These are phyloP conservation scores for Channa striata DNA, from an alignment of 2,797 vertebrate genomes.

Conservation along the genomic window DNA sequence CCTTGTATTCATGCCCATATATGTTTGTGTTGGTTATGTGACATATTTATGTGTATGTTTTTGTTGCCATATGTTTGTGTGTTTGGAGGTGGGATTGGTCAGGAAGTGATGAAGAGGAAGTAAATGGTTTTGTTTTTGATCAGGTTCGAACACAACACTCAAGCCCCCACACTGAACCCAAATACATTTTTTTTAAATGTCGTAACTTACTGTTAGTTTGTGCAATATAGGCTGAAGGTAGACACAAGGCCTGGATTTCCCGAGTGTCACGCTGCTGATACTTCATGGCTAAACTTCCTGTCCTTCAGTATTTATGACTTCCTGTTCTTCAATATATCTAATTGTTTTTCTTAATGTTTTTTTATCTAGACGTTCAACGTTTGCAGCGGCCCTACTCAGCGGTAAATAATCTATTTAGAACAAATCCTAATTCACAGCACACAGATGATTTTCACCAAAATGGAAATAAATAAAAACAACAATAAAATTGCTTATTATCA, in stretches of 20 bases:
- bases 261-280: background rate
- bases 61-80: background rate
- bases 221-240: no score
- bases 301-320: background rate
- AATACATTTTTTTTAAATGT: background rate
- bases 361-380: background rate
- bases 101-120: background rate
- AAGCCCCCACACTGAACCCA: background rate
- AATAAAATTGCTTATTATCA: background rate
- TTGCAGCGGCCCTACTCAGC: no score
- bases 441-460: background rate
- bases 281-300: constrained; percentile 7
- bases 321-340: background rate
- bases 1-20: constrained; percentile 46
- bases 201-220: background rate
- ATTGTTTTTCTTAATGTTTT: background rate
- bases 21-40: constrained; percentile 26
- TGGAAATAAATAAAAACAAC: no score
- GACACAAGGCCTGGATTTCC: background rate
- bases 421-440: background rate
- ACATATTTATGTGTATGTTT: background rate
- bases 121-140: background rate
- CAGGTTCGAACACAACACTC: background rate
- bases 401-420: background rate
- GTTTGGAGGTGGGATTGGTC: background rate